A percentile compares a stretch with the other conserved stretches of the same genome.
Conservation (phyloP, 2,113 vertebrate species). For the Alligator sinensis region DNA sequence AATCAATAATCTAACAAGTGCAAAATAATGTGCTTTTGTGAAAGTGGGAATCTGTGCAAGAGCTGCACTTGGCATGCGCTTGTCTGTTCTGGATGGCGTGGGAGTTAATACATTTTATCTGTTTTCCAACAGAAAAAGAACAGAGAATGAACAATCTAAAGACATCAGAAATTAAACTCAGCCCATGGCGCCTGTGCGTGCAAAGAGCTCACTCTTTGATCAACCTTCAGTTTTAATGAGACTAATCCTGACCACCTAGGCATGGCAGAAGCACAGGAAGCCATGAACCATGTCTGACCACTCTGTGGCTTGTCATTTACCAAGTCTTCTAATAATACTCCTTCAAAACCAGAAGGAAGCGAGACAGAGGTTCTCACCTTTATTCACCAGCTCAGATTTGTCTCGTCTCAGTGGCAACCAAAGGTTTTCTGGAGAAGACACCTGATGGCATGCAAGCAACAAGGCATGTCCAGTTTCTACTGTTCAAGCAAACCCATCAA, state of each 20-base stretch:
- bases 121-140: background rate
- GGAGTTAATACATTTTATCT: background rate
- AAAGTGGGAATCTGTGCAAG: background rate
- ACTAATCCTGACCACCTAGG: rapidly evolving
- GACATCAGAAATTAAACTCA: background rate
- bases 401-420: background rate
- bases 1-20: rapidly evolving
- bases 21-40: background rate
- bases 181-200: too few relatives aligned
- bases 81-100: rapidly evolving
- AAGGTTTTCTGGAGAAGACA: background rate
- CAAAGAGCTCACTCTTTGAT: background rate
- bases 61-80: rapidly evolving
- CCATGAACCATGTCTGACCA: background rate
- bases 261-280: background rate
- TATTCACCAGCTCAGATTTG: background rate
- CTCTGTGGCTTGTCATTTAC: background rate
- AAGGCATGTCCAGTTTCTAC: background rate
- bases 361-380: background rate
- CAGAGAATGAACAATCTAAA: background rate
- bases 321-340: background rate
- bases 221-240: background rate
- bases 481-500: background rate
- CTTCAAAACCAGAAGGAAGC: background rate
- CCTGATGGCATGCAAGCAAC: background rate